Percentiles rank a stretch among this genome's conserved stretches.
phyloP scores from a whole-genome alignment of 2,888 invertebrate species.

The Chirona hameri region DNA sequence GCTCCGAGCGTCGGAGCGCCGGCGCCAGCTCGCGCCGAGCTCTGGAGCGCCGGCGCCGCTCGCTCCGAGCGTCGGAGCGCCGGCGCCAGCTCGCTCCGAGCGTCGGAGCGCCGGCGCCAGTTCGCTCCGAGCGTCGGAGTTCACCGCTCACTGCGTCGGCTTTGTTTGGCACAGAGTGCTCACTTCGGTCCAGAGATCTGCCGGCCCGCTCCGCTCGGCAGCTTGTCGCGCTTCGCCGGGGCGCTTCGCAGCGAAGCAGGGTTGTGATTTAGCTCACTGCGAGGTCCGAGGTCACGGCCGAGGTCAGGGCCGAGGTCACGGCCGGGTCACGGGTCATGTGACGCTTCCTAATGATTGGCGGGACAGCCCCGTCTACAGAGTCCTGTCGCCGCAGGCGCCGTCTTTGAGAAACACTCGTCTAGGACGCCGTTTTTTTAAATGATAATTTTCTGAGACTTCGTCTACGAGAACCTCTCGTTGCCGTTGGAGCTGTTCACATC shows the following conservation, averaged over 20 bases:
- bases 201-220: neutral
- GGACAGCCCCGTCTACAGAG: too few species aligned
- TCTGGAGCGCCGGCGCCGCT: neutral
- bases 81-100: neutral
- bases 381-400: too few species aligned
- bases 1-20: too few species aligned
- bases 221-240: neutral
- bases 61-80: neutral
- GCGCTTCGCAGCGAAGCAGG: too few species aligned
- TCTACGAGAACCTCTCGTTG: slow-evolving; percentile 26
- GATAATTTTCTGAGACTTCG: neutral
- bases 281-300: too few species aligned
- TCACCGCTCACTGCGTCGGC: neutral
- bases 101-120: neutral
- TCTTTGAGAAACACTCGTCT: too few species aligned
- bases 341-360: too few species aligned
- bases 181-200: neutral
- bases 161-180: neutral
- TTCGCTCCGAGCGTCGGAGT: neutral
- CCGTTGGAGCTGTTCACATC: slow-evolving; percentile 40
- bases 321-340: too few species aligned
- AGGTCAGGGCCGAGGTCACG: too few species aligned
- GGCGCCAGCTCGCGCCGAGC: neutral
- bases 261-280: too few species aligned
- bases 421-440: too few species aligned